Evolutionary conservation across 2,113 vertebrate genomes (phyloP).

Genomic region (Silurus glanis): DNA sequence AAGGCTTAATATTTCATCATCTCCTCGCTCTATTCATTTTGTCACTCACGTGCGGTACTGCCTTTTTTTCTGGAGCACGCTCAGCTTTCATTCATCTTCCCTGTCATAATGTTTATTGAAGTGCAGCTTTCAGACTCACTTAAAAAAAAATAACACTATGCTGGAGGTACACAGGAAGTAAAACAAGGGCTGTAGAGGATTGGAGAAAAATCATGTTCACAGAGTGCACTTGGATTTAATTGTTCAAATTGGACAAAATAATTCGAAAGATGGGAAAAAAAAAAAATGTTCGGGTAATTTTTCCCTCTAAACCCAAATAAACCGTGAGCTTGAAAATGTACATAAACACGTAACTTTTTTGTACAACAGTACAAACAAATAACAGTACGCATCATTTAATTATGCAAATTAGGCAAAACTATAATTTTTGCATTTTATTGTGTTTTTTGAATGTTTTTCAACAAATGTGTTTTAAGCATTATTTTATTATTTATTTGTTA

Average conservation of each 20-base stretch:
- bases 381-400: not conserved
- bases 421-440: not conserved
- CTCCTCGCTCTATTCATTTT: slow-evolving; percentile 4
- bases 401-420: not conserved
- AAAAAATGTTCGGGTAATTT: not conserved
- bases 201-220: too few species aligned
- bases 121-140: not conserved
- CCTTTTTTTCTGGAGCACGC: not conserved
- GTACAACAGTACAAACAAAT: too few species aligned
- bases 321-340: too few species aligned
- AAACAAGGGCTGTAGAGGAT: not conserved
- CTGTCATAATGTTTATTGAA: slow-evolving; percentile 6
- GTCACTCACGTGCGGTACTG: slow-evolving; percentile 3
- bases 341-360: not conserved
- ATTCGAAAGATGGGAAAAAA: not conserved
- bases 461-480: too few species aligned
- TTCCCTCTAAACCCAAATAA: not conserved
- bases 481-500: too few species aligned
- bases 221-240: not conserved
- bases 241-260: not conserved
- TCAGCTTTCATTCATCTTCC: slow-evolving; percentile 21
- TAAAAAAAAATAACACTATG: not conserved
- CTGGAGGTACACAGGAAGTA: not conserved
- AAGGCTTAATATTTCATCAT: not conserved
- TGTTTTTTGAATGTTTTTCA: not conserved